Conservation (phyloP, 2,113 vertebrate genomes). For the Nothocercus nigrocapillus region DNA sequence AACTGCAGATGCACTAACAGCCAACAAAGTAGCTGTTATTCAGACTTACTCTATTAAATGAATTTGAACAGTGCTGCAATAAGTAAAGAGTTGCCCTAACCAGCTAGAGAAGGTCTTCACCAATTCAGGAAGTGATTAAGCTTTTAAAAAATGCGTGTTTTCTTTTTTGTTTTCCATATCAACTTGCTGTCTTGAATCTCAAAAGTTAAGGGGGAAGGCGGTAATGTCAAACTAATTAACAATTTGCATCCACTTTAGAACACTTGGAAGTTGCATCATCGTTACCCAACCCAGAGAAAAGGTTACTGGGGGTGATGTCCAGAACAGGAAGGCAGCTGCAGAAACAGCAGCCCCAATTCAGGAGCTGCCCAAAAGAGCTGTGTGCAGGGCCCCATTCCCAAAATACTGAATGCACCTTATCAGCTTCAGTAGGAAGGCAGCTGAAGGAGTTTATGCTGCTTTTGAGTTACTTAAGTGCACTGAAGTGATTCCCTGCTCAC, state of each 20-base stretch:
- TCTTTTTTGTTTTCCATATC: background rate
- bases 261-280: background rate
- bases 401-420: background rate
- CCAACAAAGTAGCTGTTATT: background rate
- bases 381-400: background rate
- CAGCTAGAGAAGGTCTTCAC: background rate
- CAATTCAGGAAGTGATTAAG: background rate
- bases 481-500: background rate
- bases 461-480: background rate
- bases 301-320: background rate
- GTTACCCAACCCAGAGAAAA: background rate
- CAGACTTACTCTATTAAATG: background rate
- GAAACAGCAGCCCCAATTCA: background rate
- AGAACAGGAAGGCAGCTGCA: background rate
- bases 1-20: background rate
- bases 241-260: background rate
- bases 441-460: background rate
- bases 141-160: background rate
- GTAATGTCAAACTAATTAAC: background rate
- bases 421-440: background rate
- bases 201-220: background rate
- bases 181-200: background rate
- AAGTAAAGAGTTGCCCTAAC: background rate
- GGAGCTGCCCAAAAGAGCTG: background rate
- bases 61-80: background rate